Percentiles rank a stretch among this genome's conserved stretches.
These are phyloP conservation scores for Drosophila demipolita DNA, from an alignment of 2,888 invertebrate genomes.

Conservation along the genomic window DNA sequence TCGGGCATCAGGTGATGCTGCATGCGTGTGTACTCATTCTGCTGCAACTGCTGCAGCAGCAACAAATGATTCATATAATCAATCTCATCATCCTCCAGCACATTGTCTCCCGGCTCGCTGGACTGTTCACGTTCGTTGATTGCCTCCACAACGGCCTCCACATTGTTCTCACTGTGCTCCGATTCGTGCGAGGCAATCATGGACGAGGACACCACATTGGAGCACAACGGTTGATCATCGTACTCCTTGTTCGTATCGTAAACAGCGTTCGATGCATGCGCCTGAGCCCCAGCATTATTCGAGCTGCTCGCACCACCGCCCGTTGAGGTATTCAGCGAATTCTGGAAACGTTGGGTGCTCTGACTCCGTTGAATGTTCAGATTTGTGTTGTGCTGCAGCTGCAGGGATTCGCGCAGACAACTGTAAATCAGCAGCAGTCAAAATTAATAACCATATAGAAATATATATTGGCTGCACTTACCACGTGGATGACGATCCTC, in stretches of 20 bases:
- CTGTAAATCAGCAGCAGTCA: constrained; percentile 52
- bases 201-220: constrained; percentile 30
- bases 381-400: constrained; percentile 85
- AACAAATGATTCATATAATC: constrained; percentile 71
- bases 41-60: constrained; percentile 78
- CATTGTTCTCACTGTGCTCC: constrained; percentile 59
- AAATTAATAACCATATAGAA: not conserved
- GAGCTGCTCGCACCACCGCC: constrained; percentile 42
- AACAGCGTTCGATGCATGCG: constrained; percentile 51
- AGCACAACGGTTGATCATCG: constrained; percentile 62
- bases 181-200: constrained; percentile 50
- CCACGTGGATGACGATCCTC: constrained; percentile 83
- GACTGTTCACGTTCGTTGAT: constrained; percentile 52
- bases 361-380: constrained; percentile 85
- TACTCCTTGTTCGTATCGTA: constrained; percentile 81
- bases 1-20: constrained; percentile 71
- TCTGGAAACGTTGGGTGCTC: constrained; percentile 84
- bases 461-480: constrained; percentile 37
- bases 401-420: constrained; percentile 84
- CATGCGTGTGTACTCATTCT: constrained; percentile 76
- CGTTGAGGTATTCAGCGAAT: constrained; percentile 71
- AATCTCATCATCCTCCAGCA: constrained; percentile 70
- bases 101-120: constrained; percentile 58
- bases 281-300: constrained; percentile 31
- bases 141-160: constrained; percentile 40